Evolutionary conservation across 2,888 invertebrate genomes (phyloP), one percentile per base, ranked within the genome.

Genomic region (Apotomis betuletana): DNA sequence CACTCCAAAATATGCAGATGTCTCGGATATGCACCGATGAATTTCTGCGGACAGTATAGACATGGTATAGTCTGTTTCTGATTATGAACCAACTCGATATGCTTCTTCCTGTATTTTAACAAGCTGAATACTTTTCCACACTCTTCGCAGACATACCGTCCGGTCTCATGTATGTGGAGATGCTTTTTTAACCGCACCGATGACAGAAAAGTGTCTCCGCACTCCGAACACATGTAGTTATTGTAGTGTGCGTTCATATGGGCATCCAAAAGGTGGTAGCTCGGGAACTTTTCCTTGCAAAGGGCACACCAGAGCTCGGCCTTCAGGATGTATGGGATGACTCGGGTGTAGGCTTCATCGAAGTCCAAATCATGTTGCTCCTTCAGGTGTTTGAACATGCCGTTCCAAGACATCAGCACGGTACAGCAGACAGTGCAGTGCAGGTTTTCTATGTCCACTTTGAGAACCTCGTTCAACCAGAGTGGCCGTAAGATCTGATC

Each of bases 101-200:
- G 92, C 51, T 87, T 90, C 0, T 75, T 77, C 38, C 77, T 81
- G 46, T 90, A 89, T 27, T 84, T 83, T 0, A 83, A 79, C 12
- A 91, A 72, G 0, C 85, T 80, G 72, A 94, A 94, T 0, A 90
- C 85, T 76, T 94, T 94, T 0, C 85, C 80, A 75, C 94, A 94
- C 0, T 81, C 76, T 0, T 85, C 81, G 73, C 94, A 94, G 0
- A 85, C 85, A 72, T 80, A 91, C 2, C 83, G 86, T 0, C 90
- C 94, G 0, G 82, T 82, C 5, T 85, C 86, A 73, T 94, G 94
- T 0, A 87, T 90, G 64, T 87, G 83, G 0, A 86, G 74, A 70
- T 94, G 94, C 8, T 84, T 85, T 38, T 85, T 86, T 0, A 89
- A 60, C 0, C 91, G 74, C 0, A 52, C 74, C 0, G 75, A 74